phyloP scores from a whole-genome alignment of 1,140 invertebrate genomes.

The Macrobrachium rosenbergii region DNA sequence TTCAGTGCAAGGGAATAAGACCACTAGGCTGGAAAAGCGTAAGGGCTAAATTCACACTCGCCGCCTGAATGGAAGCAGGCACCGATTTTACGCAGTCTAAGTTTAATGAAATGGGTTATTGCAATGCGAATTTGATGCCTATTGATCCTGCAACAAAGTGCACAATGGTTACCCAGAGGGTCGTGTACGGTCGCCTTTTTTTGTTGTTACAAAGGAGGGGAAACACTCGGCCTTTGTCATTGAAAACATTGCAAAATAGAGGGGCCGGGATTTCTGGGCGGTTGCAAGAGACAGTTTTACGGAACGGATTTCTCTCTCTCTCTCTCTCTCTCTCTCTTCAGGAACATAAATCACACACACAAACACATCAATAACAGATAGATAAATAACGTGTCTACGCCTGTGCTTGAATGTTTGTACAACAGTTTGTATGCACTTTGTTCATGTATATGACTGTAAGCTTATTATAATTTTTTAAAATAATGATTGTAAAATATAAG shows the following conservation, averaged over 20 bases:
- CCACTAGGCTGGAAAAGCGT: not conserved
- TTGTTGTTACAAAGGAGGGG: constrained; percentile 18
- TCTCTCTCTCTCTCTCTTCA: not conserved
- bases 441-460: too few species aligned
- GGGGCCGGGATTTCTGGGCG: not conserved
- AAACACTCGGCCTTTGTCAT: constrained; percentile 1
- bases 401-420: too few species aligned
- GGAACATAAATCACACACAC: not conserved
- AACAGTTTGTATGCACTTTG: too few species aligned
- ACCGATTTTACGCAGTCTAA: constrained; percentile 44
- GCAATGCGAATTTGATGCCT: constrained; percentile 54
- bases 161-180: constrained; percentile 34
- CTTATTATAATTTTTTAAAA: too few species aligned
- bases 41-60: constrained; percentile 3
- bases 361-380: not conserved
- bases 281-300: not conserved
- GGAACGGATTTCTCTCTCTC: not conserved
- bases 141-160: constrained; percentile 60
- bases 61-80: not conserved
- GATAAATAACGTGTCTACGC: too few species aligned
- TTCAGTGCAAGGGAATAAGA: too few species aligned
- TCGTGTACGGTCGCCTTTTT: not conserved
- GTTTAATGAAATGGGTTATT: constrained; percentile 55
- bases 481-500: too few species aligned
- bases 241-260: constrained; percentile 36